Conservation (phyloP, 1,140 invertebrate genomes). For the Phocides pigmalion region DNA sequence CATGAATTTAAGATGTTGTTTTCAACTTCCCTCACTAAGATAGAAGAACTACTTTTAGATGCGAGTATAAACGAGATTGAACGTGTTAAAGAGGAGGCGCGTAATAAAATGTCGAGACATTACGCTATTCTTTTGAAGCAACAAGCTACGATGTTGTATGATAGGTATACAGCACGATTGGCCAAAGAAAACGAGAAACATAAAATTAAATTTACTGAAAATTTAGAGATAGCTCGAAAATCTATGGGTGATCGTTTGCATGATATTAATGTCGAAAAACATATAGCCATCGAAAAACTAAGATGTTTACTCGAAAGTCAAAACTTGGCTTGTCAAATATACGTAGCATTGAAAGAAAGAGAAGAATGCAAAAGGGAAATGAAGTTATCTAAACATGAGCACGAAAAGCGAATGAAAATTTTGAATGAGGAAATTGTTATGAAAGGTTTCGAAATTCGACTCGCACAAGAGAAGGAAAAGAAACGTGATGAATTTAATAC, state of each 20-base stretch:
- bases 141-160: slow-evolving; percentile 61
- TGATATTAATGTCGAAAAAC: slow-evolving; percentile 69
- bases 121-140: slow-evolving; percentile 51
- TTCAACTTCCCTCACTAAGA: slow-evolving; percentile 53
- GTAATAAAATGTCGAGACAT: slow-evolving; percentile 50
- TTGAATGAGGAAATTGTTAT: slow-evolving; percentile 51
- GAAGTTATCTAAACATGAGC: slow-evolving; percentile 48
- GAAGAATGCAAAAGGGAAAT: slow-evolving; percentile 59
- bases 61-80: slow-evolving; percentile 57
- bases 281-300: slow-evolving; percentile 62
- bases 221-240: slow-evolving; percentile 47
- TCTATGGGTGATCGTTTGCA: slow-evolving; percentile 52
- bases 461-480: slow-evolving; percentile 56
- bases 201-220: slow-evolving; percentile 55
- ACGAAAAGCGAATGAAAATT: slow-evolving; percentile 56
- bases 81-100: slow-evolving; percentile 46
- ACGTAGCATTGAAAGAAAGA: slow-evolving; percentile 70
- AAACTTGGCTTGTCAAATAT: slow-evolving; percentile 72
- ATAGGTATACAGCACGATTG: slow-evolving; percentile 55
- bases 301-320: slow-evolving; percentile 61
- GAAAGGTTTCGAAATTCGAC: slow-evolving; percentile 62
- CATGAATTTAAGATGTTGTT: slow-evolving; percentile 61
- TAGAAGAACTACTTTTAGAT: slow-evolving; percentile 57
- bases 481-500: slow-evolving; percentile 52
- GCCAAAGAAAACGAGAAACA: slow-evolving; percentile 49